These are phyloP conservation scores for Sphaerophoria rueppellii DNA, from an alignment of 2,888 invertebrate species.

Conservation along the genomic window DNA sequence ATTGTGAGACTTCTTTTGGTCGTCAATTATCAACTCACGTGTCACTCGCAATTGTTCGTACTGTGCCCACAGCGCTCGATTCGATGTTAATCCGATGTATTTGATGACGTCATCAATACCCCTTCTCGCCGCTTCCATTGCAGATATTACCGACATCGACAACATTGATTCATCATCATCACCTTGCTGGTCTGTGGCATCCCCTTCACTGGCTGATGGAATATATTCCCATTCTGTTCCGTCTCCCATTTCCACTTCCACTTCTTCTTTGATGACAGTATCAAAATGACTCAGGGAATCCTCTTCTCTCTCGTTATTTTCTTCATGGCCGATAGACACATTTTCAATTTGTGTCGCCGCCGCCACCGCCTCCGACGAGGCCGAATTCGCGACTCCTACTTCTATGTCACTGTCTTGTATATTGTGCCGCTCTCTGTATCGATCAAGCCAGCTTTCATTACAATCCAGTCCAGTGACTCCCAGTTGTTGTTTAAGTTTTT, in stretches of 20 bases:
- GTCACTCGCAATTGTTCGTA: slow-evolving; percentile 44
- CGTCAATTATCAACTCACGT: slow-evolving; percentile 39
- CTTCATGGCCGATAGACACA: neutral
- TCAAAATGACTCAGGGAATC: slow-evolving; percentile 4
- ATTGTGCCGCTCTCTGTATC: slow-evolving; percentile 32
- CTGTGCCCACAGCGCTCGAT: slow-evolving; percentile 34
- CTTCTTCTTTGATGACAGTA: slow-evolving; percentile 38
- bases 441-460: slow-evolving; percentile 20
- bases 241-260: slow-evolving; percentile 24
- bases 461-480: slow-evolving; percentile 10
- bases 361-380: neutral
- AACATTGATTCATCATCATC: neutral
- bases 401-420: slow-evolving; percentile 2
- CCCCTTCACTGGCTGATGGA: neutral
- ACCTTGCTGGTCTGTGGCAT: neutral
- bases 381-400: neutral
- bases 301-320: neutral
- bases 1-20: slow-evolving; percentile 6
- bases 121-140: slow-evolving; percentile 20
- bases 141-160: neutral
- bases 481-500: slow-evolving; percentile 22
- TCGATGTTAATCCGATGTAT: slow-evolving; percentile 44
- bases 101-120: slow-evolving; percentile 57
- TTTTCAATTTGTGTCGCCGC: neutral
- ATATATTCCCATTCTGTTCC: slow-evolving; percentile 5